Evolutionary conservation across 2,888 invertebrate genomes (phyloP), one percentile per base, ranked within the genome.

Genomic region (Eupithecia pulchellata): DNA sequence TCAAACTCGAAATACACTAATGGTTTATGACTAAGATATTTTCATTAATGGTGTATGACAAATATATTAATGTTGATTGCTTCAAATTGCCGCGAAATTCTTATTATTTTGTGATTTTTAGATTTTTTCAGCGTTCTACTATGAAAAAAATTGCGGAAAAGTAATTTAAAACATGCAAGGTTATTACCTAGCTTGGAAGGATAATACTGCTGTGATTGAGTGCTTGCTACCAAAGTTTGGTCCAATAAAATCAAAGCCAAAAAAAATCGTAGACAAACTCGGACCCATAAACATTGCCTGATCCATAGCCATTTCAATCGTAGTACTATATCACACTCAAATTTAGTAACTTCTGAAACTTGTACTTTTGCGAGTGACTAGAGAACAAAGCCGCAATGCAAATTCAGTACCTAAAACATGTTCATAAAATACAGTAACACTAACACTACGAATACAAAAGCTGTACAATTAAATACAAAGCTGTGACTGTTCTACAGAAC

Each of bases 401-500:
- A 25, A 52, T 25, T 11, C 52, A 52, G 13, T 25, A 25, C 11
- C 47, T 47, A 25, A 47, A 47, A 47, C 20, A 1, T 47, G 9
- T 4, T 52, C 25, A 25, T 52, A 13, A 47, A 52, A 52, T 52
- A 8, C 11, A 52, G 25, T 25, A 20, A 52, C 11, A 11, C 52
- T 25, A 52, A 52, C 20, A 47, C 52, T 52, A 9, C 42, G 13
- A 20, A 47, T 25, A 52, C 52, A 25, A 52, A 20, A 25, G 52
- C 52, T 25, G 52, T 52, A 52, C 52, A 52, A 52, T 52, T 52
- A 52, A 25, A 52, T 52, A 55, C 69, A 67, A 61, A 64, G 61
- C 69, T 64, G 30, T 13, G 27, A 52, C 68, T 71, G 66, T 71
- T 69, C 52, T 25, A 69, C 20, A 71, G 64, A 69, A 74, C 71